A percentile compares a stretch with the other conserved stretches of the same genome.
Conservation (phyloP, 2,888 invertebrate species). For the Brachyopa scutellaris region DNA sequence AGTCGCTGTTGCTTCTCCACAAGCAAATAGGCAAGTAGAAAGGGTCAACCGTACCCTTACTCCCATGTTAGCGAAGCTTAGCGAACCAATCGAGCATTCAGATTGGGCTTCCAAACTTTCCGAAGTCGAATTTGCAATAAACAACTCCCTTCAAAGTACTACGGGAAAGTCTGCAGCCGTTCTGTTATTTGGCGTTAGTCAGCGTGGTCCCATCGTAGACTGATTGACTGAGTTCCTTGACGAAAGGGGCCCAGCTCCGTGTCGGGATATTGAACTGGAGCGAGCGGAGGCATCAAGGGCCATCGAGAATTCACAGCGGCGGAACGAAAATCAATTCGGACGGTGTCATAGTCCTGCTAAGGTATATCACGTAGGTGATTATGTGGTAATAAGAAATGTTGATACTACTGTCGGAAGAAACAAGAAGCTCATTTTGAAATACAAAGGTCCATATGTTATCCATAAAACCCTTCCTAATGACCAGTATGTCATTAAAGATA, state of each 20-base stretch:
- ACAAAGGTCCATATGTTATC: too few relatives aligned
- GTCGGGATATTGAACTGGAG: not conserved
- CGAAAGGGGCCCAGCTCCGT: not conserved
- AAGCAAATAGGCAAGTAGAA: too few relatives aligned
- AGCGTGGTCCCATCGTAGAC: not conserved
- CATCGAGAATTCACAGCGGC: not conserved
- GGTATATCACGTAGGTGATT: not conserved
- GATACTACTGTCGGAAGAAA: too few relatives aligned
- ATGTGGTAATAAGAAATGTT: too few relatives aligned
- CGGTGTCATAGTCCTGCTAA: not conserved
- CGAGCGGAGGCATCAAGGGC: not conserved
- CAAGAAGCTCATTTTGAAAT: too few relatives aligned
- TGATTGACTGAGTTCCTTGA: not conserved
- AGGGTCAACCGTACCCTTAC: not conserved
- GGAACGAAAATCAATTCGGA: not conserved
- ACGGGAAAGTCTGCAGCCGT: not conserved
- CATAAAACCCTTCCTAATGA: too few relatives aligned
- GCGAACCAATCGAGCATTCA: not conserved
- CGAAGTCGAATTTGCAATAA: not conserved
- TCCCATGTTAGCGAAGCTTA: not conserved
- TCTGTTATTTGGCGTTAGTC: not conserved
- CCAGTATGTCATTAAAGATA: too few relatives aligned
- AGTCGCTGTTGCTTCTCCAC: too few relatives aligned
- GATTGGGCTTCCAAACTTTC: too few relatives aligned
- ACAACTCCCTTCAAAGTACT: not conserved